These are phyloP conservation scores for Oxygymnocypris stewartii DNA, from an alignment of 2,113 vertebrate species.

Conservation along the genomic window DNA sequence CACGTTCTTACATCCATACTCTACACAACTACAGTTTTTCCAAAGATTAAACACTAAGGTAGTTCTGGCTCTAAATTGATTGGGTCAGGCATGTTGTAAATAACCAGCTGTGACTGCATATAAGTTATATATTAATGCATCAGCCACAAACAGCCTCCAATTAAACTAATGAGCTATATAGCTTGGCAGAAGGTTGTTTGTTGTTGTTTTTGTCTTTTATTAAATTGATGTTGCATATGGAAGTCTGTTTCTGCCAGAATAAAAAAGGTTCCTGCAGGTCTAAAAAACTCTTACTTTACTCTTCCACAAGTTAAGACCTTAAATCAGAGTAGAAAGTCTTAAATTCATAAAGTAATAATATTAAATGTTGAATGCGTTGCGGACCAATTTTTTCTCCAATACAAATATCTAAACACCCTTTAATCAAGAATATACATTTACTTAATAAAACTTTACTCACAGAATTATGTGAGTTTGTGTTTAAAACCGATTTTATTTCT, in stretches of 20 bases:
- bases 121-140: background rate
- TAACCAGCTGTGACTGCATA: background rate
- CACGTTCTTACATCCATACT: background rate
- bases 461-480: no score
- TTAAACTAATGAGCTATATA: background rate
- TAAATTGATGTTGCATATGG: background rate
- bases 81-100: background rate
- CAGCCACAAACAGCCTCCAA: background rate
- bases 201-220: background rate
- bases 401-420: background rate
- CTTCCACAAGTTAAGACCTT: background rate
- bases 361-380: background rate
- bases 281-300: background rate
- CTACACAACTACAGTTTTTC: background rate
- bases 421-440: no score
- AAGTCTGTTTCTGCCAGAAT: background rate
- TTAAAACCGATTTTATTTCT: background rate
- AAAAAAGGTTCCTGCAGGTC: background rate
- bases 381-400: background rate
- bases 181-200: background rate
- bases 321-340: background rate
- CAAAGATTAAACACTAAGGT: background rate
- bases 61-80: background rate
- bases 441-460: no score
- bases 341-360: background rate